These are phyloP conservation scores for Ruditapes philippinarum DNA, from an alignment of 1,140 invertebrate genomes.

Conservation along the genomic window DNA sequence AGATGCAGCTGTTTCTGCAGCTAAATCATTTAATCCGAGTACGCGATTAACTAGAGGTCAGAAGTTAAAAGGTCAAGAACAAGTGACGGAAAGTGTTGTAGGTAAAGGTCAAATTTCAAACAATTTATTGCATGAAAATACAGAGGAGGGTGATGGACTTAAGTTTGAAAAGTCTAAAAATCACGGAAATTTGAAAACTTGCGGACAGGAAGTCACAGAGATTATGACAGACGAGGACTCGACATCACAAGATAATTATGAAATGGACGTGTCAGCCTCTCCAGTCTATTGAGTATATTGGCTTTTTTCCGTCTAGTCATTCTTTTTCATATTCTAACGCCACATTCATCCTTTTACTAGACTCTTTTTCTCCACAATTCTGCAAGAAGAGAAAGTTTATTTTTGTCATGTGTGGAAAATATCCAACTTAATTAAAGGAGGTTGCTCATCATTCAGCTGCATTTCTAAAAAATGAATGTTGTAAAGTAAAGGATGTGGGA, in stretches of 20 bases:
- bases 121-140: background rate
- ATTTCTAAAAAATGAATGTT: too few relatives aligned
- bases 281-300: slow-evolving; percentile 1
- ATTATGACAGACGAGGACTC: background rate
- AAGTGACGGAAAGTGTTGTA: background rate
- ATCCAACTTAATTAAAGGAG: too few relatives aligned
- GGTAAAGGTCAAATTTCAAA: background rate
- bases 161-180: background rate
- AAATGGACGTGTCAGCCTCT: slow-evolving; percentile 26
- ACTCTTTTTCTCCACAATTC: too few relatives aligned
- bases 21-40: background rate
- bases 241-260: slow-evolving; percentile 23
- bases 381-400: too few relatives aligned
- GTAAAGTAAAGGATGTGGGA: too few relatives aligned
- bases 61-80: background rate
- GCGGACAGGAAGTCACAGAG: background rate
- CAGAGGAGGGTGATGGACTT: background rate
- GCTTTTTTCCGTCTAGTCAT: too few relatives aligned
- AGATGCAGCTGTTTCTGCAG: background rate
- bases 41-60: background rate
- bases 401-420: too few relatives aligned
- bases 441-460: too few relatives aligned
- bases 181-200: background rate
- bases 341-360: too few relatives aligned
- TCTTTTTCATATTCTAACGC: too few relatives aligned